These are phyloP conservation scores for Pterocles gutturalis DNA, from an alignment of 2,113 vertebrate genomes.

Conservation along the genomic window DNA sequence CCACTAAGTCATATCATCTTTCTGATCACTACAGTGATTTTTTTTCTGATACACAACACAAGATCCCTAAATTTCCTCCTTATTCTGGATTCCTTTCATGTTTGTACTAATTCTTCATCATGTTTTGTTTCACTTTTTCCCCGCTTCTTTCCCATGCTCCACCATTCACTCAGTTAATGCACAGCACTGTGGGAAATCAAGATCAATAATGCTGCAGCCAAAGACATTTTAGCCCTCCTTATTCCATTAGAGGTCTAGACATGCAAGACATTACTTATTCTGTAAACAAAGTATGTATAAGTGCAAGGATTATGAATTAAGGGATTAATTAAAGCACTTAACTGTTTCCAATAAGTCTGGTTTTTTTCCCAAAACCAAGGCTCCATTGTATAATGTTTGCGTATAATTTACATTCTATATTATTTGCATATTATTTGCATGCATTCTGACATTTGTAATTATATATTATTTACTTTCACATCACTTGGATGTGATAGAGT, in stretches of 20 bases:
- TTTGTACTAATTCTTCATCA: not conserved
- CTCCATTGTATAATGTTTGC: not conserved
- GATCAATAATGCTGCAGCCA: not conserved
- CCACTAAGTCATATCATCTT: not conserved
- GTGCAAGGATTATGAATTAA: conserved; percentile 49
- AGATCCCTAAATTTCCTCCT: not conserved
- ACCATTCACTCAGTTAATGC: not conserved
- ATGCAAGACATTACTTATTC: conserved; percentile 14
- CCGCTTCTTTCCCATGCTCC: not conserved
- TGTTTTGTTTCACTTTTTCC: not conserved
- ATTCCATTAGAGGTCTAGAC: not conserved
- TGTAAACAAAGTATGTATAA: conserved; percentile 52
- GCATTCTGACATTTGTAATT: not conserved
- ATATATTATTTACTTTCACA: not conserved
- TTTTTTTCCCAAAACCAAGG: not conserved
- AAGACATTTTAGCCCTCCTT: not conserved
- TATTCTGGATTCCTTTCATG: not conserved
- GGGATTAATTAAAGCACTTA: conserved; percentile 66
- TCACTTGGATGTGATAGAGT: not conserved
- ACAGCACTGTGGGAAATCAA: not conserved
- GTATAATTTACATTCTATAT: conserved; percentile 36
- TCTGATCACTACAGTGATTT: not conserved
- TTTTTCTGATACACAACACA: not conserved
- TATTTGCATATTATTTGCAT: conserved; percentile 38
- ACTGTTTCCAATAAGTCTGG: conserved; percentile 17